phyloP scores from a whole-genome alignment of 2,797 vertebrate genomes.

The Malurus leucopterus region DNA sequence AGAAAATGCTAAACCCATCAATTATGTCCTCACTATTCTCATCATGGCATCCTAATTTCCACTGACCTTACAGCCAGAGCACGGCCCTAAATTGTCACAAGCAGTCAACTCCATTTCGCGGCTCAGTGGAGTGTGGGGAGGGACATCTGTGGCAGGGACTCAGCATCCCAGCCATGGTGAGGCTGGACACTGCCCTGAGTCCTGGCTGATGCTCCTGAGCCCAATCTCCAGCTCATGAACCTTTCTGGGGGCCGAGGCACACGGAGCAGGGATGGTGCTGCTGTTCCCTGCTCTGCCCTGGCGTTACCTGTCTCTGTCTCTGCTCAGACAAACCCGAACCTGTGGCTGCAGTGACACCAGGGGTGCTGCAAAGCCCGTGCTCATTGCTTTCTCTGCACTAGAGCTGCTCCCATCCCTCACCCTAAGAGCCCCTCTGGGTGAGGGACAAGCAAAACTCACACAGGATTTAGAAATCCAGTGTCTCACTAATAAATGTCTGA shows the following conservation, averaged over 20 bases:
- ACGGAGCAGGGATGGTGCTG: background rate
- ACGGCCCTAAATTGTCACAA: constrained; percentile 33
- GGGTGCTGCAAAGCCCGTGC: background rate
- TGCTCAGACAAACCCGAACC: fast-evolving
- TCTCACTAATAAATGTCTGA: background rate
- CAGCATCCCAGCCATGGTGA: background rate
- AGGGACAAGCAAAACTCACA: background rate
- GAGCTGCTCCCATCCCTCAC: background rate
- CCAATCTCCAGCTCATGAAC: background rate
- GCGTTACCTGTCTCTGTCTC: background rate
- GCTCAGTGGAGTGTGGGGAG: constrained; percentile 49
- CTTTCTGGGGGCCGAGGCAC: background rate
- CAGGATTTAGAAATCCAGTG: background rate
- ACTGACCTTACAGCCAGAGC: constrained; percentile 9
- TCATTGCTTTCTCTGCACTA: background rate
- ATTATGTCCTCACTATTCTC: background rate
- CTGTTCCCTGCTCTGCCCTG: background rate
- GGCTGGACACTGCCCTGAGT: background rate
- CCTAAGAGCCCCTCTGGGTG: background rate
- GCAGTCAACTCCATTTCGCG: background rate
- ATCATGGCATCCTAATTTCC: constrained; percentile 17
- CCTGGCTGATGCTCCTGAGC: background rate
- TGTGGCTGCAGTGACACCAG: background rate
- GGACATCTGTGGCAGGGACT: constrained; percentile 30
- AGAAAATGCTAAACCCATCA: constrained; percentile 9